phyloP scores from a whole-genome alignment of 2,888 invertebrate genomes.

The Drosophila lutescens region DNA sequence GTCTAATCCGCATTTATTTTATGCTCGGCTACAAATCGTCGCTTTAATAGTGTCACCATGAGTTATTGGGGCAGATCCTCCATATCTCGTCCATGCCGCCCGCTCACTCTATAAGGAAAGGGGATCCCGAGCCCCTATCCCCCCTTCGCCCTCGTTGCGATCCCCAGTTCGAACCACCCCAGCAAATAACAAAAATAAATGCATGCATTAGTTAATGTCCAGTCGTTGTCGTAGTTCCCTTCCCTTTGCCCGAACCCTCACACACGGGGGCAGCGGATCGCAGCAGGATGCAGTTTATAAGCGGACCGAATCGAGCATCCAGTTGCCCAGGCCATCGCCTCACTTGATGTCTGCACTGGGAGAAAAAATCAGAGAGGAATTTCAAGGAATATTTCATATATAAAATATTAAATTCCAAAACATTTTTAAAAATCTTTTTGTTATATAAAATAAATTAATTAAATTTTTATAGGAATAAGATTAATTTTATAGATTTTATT shows the following conservation, averaged over 20 bases:
- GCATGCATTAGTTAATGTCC: constrained; percentile 79
- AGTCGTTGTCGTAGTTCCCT: constrained; percentile 58
- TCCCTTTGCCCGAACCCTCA: constrained; percentile 1
- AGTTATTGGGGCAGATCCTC: constrained; percentile 79
- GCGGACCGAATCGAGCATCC: constrained; percentile 72
- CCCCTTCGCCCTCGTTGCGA: not conserved
- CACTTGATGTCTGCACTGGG: constrained; percentile 21
- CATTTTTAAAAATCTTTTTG: no score
- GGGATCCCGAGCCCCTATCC: not conserved
- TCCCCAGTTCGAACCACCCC: constrained; percentile 35
- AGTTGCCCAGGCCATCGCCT: constrained; percentile 27
- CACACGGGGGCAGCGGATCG: constrained; percentile 51
- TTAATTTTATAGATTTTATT: no score
- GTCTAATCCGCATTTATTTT: constrained; percentile 85
- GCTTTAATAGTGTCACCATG: constrained; percentile 84
- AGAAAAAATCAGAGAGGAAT: not conserved
- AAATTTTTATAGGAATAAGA: no score
- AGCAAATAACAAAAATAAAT: constrained; percentile 65
- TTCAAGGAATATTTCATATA: not conserved
- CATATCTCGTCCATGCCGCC: constrained; percentile 15
- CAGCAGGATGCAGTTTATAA: constrained; percentile 81
- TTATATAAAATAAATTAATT: no score
- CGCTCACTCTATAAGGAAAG: constrained; percentile 6
- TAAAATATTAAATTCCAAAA: no score
- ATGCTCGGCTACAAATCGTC: constrained; percentile 84